A percentile compares a stretch with the other conserved stretches of the same genome.
These are phyloP conservation scores for Muraenolepis orangiensis DNA, from an alignment of 2,797 vertebrate species.

Conservation along the genomic window DNA sequence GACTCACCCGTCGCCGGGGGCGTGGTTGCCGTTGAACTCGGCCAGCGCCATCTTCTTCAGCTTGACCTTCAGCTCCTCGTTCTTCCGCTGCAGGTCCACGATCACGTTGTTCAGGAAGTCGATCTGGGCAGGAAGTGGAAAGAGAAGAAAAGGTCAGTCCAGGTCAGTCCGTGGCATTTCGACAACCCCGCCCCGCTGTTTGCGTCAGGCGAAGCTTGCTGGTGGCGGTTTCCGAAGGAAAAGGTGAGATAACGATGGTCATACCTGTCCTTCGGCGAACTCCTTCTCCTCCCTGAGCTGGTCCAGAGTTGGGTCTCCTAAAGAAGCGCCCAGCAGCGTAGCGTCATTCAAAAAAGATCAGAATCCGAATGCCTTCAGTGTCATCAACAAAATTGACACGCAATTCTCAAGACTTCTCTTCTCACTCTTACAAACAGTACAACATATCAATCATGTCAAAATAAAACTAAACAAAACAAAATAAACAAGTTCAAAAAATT, in stretches of 20 bases:
- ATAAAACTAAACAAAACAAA: too few relatives aligned
- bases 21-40: conserved; percentile 87
- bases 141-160: neutral
- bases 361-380: too few relatives aligned
- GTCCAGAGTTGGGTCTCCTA: conserved; percentile 77
- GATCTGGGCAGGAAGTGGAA: conserved; percentile 70
- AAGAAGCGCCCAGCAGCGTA: neutral
- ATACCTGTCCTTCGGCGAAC: conserved; percentile 90
- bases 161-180: neutral
- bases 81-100: conserved; percentile 92
- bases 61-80: conserved; percentile 90
- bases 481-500: too few relatives aligned
- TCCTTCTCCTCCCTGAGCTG: conserved; percentile 84
- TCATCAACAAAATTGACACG: too few relatives aligned
- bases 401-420: too few relatives aligned
- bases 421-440: too few relatives aligned
- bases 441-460: too few relatives aligned
- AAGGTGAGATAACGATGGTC: neutral
- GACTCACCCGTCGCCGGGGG: conserved; percentile 82
- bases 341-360: neutral
- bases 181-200: too few relatives aligned
- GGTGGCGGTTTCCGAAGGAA: neutral
- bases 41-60: conserved; percentile 90
- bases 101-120: conserved; percentile 98
- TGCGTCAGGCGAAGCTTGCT: neutral